A percentile compares a stretch with the other conserved stretches of the same genome.
phyloP scores from a whole-genome alignment of 2,113 vertebrate genomes.

The Phoenicopterus ruber region DNA sequence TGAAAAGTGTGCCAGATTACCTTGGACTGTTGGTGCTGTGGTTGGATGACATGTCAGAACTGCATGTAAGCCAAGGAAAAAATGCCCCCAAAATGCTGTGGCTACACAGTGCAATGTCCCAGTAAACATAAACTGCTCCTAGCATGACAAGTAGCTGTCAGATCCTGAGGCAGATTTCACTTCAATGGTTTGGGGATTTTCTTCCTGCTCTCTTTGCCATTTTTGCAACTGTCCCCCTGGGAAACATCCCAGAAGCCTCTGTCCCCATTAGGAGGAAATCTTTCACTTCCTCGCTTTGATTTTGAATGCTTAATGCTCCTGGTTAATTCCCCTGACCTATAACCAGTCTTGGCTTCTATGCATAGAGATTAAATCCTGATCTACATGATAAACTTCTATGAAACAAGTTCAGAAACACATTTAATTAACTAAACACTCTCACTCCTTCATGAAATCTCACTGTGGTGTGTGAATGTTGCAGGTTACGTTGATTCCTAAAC shows the following conservation, averaged over 20 bases:
- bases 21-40: neutral
- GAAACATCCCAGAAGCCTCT: slow-evolving; percentile 38
- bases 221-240: neutral
- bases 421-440: neutral
- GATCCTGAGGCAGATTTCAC: neutral
- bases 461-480: neutral
- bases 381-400: neutral
- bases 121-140: neutral
- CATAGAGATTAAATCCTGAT: neutral
- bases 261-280: slow-evolving; percentile 36
- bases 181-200: neutral
- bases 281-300: slow-evolving; percentile 49
- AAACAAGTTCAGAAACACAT: slow-evolving; percentile 18
- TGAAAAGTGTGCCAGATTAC: neutral
- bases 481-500: neutral
- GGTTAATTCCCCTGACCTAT: slow-evolving; percentile 36
- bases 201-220: neutral
- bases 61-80: neutral
- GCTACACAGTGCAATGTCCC: neutral
- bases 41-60: neutral
- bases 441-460: neutral
- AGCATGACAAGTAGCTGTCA: neutral
- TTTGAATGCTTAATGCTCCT: slow-evolving; percentile 11
- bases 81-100: neutral
- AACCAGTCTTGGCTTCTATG: slow-evolving; percentile 9